A percentile compares a stretch with the other conserved stretches of the same genome.
These are phyloP conservation scores for Caenorhabditis virilis DNA, from an alignment of 2,888 invertebrate genomes.

Conservation along the genomic window DNA sequence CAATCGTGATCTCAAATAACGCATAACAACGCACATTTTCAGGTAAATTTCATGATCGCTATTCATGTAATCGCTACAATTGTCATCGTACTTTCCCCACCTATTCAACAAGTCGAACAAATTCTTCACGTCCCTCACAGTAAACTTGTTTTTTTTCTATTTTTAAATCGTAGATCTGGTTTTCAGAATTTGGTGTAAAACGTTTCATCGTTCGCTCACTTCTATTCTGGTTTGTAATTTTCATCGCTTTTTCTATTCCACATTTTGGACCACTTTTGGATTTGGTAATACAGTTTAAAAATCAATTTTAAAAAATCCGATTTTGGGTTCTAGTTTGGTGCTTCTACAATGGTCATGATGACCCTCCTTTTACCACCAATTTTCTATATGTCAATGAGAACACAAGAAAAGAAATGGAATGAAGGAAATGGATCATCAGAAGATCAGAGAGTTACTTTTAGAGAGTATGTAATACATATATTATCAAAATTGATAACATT, in stretches of 20 bases:
- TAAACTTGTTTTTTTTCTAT: slow-evolving; percentile 23
- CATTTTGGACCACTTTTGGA: slow-evolving; percentile 62
- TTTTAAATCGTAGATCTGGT: neutral
- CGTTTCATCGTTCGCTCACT: slow-evolving; percentile 56
- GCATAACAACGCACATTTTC: no score
- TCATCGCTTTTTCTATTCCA: slow-evolving; percentile 59
- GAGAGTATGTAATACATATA: slow-evolving; percentile 1
- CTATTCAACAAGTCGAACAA: slow-evolving; percentile 64
- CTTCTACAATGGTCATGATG: slow-evolving; percentile 51
- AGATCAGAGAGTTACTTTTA: no score
- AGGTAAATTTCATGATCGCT: slow-evolving; percentile 66
- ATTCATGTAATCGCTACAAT: slow-evolving; percentile 66
- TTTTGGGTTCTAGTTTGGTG: slow-evolving; percentile 37
- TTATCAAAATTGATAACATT: neutral
- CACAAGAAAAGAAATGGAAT: slow-evolving; percentile 35
- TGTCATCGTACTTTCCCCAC: slow-evolving; percentile 62
- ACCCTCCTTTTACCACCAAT: slow-evolving; percentile 50
- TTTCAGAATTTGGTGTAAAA: slow-evolving; percentile 44
- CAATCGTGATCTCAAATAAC: no score
- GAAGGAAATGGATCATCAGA: slow-evolving; percentile 7
- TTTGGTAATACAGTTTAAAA: no score
- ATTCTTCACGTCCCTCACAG: slow-evolving; percentile 56
- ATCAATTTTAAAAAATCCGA: neutral
- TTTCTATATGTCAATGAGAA: slow-evolving; percentile 53
- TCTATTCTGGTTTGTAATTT: slow-evolving; percentile 53